Percentiles rank a stretch among this genome's conserved stretches.
These are phyloP conservation scores for Pelagia noctiluca DNA, from an alignment of 30 jellyfish, hydroid and myxozoan species.

Conservation along the genomic window DNA sequence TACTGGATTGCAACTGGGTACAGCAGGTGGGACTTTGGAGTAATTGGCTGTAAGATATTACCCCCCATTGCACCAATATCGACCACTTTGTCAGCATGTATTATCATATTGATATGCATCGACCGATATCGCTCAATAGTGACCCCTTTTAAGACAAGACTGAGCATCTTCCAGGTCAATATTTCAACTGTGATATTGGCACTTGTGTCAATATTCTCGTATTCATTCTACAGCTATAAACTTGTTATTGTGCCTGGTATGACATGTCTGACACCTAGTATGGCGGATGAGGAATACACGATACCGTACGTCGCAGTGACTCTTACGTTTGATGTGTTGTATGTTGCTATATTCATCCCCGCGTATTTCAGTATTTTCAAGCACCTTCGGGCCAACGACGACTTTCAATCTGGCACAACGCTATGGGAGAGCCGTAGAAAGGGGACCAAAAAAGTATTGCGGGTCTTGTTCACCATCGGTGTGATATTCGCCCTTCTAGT, in stretches of 20 bases:
- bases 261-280: constrained; percentile 61
- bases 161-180: constrained; percentile 58
- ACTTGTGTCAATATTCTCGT: constrained; percentile 53
- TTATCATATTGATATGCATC: constrained; percentile 76
- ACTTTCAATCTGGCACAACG: background rate
- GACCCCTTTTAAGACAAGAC: constrained; percentile 69
- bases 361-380: constrained; percentile 51
- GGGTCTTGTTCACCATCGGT: constrained; percentile 62
- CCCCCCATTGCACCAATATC: constrained; percentile 69
- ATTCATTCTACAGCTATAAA: constrained; percentile 43
- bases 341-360: constrained; percentile 49
- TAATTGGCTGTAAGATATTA: constrained; percentile 83
- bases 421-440: constrained; percentile 14
- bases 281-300: constrained; percentile 29
- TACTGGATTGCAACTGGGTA: constrained; percentile 68
- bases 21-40: constrained; percentile 86
- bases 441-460: constrained; percentile 50
- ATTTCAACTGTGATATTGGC: constrained; percentile 26
- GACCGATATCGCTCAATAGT: constrained; percentile 93
- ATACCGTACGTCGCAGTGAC: constrained; percentile 58
- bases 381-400: constrained; percentile 7
- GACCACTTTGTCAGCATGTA: constrained; percentile 73
- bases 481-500: constrained; percentile 58
- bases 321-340: constrained; percentile 25
- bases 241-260: constrained; percentile 27